phyloP scores from a whole-genome alignment of 2,113 vertebrate genomes.

The Cephalophus harveyi region DNA sequence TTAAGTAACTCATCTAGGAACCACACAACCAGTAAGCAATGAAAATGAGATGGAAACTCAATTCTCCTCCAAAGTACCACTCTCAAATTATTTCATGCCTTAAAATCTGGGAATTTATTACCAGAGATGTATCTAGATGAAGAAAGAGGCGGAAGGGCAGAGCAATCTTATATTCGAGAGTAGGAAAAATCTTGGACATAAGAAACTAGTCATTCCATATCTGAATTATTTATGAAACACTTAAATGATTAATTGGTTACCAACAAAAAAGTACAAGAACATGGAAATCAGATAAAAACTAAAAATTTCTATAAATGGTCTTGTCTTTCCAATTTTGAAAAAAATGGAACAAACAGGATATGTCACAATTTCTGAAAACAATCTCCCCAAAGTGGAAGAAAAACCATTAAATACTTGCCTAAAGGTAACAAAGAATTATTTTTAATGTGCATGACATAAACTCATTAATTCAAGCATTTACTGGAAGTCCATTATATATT shows the following conservation, averaged over 20 bases:
- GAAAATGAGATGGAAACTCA: neutral
- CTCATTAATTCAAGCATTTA: neutral
- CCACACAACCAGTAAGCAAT: neutral
- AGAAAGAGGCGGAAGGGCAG: neutral
- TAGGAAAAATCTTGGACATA: neutral
- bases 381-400: neutral
- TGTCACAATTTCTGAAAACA: neutral
- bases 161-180: neutral
- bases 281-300: neutral
- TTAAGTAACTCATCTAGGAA: neutral
- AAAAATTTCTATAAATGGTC: neutral
- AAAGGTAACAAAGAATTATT: neutral
- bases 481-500: neutral
- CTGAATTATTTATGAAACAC: neutral
- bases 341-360: neutral
- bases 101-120: neutral
- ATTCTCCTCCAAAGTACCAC: neutral
- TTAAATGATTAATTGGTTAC: neutral
- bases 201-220: neutral
- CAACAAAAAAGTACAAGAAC: neutral
- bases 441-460: neutral
- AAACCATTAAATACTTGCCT: neutral
- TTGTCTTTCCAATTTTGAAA: neutral
- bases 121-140: neutral
- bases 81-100: neutral